A percentile compares a stretch with the other conserved stretches of the same genome.
These are phyloP conservation scores for Cynocephalus volans DNA, from an alignment of 2,113 vertebrate species.

Conservation along the genomic window DNA sequence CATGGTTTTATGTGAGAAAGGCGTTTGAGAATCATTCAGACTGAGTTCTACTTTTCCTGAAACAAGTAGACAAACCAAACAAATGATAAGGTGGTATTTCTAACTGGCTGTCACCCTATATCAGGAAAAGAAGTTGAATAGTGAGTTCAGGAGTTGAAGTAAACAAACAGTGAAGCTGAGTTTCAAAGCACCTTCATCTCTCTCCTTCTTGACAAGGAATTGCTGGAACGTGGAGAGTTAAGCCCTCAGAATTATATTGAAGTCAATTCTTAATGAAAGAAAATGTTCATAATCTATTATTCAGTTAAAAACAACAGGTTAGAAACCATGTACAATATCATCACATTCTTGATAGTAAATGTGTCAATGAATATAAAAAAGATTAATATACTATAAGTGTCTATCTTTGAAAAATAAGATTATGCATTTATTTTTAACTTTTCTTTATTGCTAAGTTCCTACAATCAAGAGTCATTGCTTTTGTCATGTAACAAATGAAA, in stretches of 20 bases:
- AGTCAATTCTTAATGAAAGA: slow-evolving; percentile 24
- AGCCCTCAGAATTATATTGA: not conserved
- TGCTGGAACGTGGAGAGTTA: not conserved
- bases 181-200: not conserved
- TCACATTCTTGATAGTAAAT: not conserved
- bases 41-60: not conserved
- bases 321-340: not conserved
- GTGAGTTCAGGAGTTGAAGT: not conserved
- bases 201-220: not conserved
- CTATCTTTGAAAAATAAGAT: slow-evolving; percentile 13
- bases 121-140: not conserved
- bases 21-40: not conserved
- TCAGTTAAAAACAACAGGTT: not conserved
- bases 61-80: not conserved
- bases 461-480: not conserved
- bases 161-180: not conserved
- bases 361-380: not conserved
- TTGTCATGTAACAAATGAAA: not conserved
- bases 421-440: slow-evolving; percentile 25
- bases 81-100: not conserved
- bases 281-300: not conserved
- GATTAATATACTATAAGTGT: not conserved
- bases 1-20: not conserved
- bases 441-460: not conserved
- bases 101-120: not conserved